Evolutionary conservation across 2,888 invertebrate genomes (phyloP).

Genomic region (Ichneumon xanthorius): DNA sequence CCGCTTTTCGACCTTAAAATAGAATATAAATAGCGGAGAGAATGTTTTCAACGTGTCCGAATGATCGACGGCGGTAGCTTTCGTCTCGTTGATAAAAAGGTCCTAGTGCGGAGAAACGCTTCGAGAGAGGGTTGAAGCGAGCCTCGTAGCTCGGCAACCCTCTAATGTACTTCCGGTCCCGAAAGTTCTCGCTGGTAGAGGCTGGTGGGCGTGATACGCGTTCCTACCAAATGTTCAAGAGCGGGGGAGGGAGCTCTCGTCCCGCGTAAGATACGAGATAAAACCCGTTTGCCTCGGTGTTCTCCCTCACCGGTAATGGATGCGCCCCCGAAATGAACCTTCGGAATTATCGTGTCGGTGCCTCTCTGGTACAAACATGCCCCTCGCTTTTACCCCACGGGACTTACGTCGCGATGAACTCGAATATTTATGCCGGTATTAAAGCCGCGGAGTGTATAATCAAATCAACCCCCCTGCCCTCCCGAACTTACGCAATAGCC

Average conservation of each 20-base stretch:
- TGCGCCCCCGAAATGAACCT: slow-evolving; percentile 69
- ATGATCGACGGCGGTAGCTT: slow-evolving; percentile 30
- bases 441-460: slow-evolving; percentile 64
- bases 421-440: slow-evolving; percentile 70
- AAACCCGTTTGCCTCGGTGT: slow-evolving; percentile 25
- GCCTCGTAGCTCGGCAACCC: slow-evolving; percentile 42
- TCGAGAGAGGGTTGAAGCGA: slow-evolving; percentile 34
- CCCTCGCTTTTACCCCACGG: slow-evolving; percentile 60
- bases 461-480: slow-evolving; percentile 47
- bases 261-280: slow-evolving; percentile 53
- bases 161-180: slow-evolving; percentile 61
- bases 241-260: slow-evolving; percentile 39
- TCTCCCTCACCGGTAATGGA: slow-evolving; percentile 67
- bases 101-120: slow-evolving; percentile 5
- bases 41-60: slow-evolving; percentile 14
- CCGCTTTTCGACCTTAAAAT: not conserved
- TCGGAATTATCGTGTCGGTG: slow-evolving; percentile 65
- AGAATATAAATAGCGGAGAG: not conserved
- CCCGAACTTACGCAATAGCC: slow-evolving; percentile 26
- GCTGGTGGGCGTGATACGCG: slow-evolving; percentile 18
- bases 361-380: slow-evolving; percentile 46
- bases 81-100: slow-evolving; percentile 11
- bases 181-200: slow-evolving; percentile 46
- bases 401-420: slow-evolving; percentile 59
- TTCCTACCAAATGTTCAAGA: slow-evolving; percentile 44